Evolutionary conservation across 2,888 invertebrate species (phyloP).

Genomic region (Smittia sp.): DNA sequence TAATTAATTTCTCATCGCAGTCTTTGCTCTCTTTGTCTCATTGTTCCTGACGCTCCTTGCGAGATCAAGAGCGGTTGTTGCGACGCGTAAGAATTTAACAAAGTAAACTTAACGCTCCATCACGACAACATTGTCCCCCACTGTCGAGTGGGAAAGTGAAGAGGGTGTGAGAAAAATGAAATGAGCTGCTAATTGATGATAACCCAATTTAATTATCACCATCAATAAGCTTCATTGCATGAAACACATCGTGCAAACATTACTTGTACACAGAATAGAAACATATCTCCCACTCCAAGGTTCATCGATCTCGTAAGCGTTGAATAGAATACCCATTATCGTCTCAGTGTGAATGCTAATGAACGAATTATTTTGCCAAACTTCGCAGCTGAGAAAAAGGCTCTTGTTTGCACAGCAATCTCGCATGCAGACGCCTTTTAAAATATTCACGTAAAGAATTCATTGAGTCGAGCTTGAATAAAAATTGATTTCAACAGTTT

Average conservation of each 20-base stretch:
- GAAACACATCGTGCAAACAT: background rate
- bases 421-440: too few species aligned
- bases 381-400: background rate
- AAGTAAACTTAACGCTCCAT: background rate
- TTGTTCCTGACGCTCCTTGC: background rate
- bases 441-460: too few species aligned
- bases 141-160: background rate
- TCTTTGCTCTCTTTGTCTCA: background rate
- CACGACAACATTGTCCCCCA: background rate
- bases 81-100: too few species aligned
- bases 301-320: conserved; percentile 3
- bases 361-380: background rate
- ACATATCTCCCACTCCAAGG: background rate
- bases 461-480: too few species aligned
- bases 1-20: conserved; percentile 28
- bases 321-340: background rate
- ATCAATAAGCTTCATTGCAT: conserved; percentile 19
- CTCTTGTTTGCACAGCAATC: too few species aligned
- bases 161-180: background rate
- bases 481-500: too few species aligned
- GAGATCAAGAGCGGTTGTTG: background rate
- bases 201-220: conserved; percentile 39
- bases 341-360: conserved; percentile 2
- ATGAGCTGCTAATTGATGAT: conserved; percentile 34
- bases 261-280: background rate